Base-by-base conservation (phyloP, 2,113 vertebrate genomes). In the Tauraco erythrolophus region DNA sequence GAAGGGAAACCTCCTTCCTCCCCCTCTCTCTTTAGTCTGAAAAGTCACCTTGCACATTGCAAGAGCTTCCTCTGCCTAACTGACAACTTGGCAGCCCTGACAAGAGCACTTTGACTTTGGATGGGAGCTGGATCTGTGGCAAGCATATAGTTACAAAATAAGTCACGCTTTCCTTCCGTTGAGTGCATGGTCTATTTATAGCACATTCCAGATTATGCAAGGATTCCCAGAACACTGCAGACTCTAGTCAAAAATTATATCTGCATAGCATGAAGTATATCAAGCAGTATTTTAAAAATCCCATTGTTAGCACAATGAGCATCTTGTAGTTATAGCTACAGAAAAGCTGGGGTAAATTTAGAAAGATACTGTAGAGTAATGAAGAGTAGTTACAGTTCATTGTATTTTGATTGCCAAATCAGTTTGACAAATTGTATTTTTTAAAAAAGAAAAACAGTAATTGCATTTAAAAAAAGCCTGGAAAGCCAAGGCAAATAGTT, bases 201-300 rank as follows among this genome's bases (percentile, higher is more conserved):
- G 93, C 50, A 46, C 70, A 66, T 61, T 62, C 46, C 74, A 94
- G 80, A 96, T 96, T 95, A 82, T 93, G 93, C 96, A 93, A 97
- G 95, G 95, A 93, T 97, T 97, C 96, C 97, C 97, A 96, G 97
- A 97, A 96, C 95, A 88, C 96, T 95, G 94, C 94, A 88, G 77
- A 13, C 86, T 94, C 70, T 37, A 33, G 70, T 2, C 83, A 65
- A 84, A 93, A 96, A 87, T 51, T 74, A 4, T 61, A 56, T 85
- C 84, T 96, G 77, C 74, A 35, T 5, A 50, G 61, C 68, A 45
- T 35, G 45, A 57, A 50, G 35, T 81, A 1, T 25, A 56, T 61
- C 31, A 71, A 79, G 50, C 31, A 89, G 28, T 61, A 76, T 79
- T 85, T 95, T 41, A 23, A n/a, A 82, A 92, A 78, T 23, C 33